A percentile compares a stretch with the other conserved stretches of the same genome.
These are phyloP conservation scores for Trididemnum nubilum DNA, from an alignment of 23 tunicate species.

Conservation along the genomic window DNA sequence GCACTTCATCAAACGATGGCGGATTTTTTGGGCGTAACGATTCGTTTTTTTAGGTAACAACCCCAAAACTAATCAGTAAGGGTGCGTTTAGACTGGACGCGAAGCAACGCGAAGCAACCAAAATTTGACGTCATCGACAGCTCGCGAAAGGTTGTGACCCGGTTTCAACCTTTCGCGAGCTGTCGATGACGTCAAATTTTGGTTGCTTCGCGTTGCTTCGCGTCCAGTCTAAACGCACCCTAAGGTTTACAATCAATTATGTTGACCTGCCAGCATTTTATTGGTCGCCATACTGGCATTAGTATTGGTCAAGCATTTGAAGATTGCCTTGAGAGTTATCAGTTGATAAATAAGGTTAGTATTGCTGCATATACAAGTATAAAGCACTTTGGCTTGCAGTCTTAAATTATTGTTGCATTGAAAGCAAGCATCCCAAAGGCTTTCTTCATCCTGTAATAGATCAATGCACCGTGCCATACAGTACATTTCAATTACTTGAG, in stretches of 20 bases:
- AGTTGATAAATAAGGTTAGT: neutral
- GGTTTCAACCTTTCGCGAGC: no score
- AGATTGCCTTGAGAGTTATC: neutral
- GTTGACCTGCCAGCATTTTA: neutral
- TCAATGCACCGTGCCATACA: neutral
- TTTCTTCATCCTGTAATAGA: neutral
- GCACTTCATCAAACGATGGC: neutral
- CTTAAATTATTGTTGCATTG: neutral
- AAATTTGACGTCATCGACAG: no score
- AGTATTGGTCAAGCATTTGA: neutral
- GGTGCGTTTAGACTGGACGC: no score
- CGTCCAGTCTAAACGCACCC: no score
- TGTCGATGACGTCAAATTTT: no score
- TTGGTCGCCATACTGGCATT: constrained; percentile 2
- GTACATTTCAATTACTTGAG: neutral
- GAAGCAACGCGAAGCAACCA: no score
- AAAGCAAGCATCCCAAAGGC: constrained; percentile 2
- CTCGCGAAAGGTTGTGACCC: no score
- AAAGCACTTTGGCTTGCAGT: neutral
- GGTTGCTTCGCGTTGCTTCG: no score
- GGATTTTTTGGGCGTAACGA: neutral
- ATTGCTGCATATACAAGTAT: neutral
- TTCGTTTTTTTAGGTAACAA: neutral
- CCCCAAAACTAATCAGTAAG: neutral
- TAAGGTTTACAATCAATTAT: neutral